Percentiles rank a stretch among this genome's conserved stretches.
phyloP scores from a whole-genome alignment of 2,888 invertebrate genomes.

The Digitonthophagus gazella region DNA sequence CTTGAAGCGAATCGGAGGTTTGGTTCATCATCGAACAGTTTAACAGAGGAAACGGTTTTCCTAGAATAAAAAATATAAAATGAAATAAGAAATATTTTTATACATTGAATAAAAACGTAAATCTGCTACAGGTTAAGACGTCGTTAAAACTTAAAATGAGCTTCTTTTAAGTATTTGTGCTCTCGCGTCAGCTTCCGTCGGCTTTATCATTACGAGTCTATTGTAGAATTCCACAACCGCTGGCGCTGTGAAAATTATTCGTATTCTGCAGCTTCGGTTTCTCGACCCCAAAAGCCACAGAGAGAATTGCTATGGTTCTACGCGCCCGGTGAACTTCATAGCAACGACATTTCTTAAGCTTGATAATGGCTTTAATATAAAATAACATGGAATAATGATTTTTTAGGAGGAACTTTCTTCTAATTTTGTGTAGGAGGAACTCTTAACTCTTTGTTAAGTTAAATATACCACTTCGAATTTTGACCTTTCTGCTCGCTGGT shows the following conservation, averaged over 20 bases:
- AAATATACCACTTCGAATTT: too few species aligned
- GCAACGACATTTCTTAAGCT: too few species aligned
- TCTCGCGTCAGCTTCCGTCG: not conserved
- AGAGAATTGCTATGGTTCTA: not conserved
- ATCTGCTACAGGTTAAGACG: not conserved
- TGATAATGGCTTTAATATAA: too few species aligned
- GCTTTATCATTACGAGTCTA: not conserved
- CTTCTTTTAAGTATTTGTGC: not conserved
- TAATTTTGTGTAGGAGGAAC: too few species aligned
- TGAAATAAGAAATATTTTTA: not conserved
- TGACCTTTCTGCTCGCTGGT: too few species aligned
- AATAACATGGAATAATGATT: too few species aligned
- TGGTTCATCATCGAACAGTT: constrained; percentile 89
- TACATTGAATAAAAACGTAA: not conserved
- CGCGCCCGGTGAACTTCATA: not conserved
- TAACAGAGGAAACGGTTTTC: constrained; percentile 82
- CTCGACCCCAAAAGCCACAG: not conserved
- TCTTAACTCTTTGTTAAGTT: too few species aligned
- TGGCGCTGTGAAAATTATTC: not conserved
- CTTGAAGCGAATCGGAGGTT: constrained; percentile 77
- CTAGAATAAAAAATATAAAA: constrained; percentile 54
- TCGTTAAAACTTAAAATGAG: not conserved
- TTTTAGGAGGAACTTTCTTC: too few species aligned
- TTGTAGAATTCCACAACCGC: not conserved
- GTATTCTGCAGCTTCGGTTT: not conserved